Evolutionary conservation across 2,113 vertebrate species (phyloP).

Genomic region (Nymphicus hollandicus): DNA sequence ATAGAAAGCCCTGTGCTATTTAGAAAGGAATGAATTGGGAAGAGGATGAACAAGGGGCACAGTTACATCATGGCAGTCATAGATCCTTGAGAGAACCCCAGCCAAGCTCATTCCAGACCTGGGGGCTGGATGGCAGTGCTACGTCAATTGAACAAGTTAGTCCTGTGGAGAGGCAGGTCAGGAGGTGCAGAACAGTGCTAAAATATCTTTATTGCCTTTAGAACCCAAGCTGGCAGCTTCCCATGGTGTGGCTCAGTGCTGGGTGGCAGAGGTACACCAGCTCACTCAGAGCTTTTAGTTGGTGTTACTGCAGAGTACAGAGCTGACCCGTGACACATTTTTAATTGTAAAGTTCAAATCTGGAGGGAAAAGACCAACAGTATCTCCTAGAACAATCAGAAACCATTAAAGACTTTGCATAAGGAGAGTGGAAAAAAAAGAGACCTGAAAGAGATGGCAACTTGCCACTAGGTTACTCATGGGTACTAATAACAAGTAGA

Average conservation of each 20-base stretch:
- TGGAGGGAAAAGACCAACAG: not conserved
- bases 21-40: not conserved
- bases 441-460: not conserved
- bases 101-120: not conserved
- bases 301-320: not conserved
- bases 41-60: not conserved
- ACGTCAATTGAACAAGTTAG: not conserved
- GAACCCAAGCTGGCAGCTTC: not conserved
- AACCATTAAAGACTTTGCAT: not conserved
- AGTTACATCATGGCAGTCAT: not conserved
- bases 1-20: not conserved
- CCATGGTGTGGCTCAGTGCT: not conserved
- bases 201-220: not conserved
- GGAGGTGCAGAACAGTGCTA: not conserved
- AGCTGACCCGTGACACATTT: not conserved
- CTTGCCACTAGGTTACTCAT: not conserved
- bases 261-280: not conserved
- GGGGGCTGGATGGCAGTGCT: not conserved
- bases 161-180: not conserved
- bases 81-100: not conserved
- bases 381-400: not conserved
- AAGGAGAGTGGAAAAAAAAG: not conserved
- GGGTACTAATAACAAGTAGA: slow-evolving; percentile 2
- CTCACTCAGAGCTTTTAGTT: not conserved
- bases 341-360: not conserved